phyloP scores from a whole-genome alignment of 2,888 invertebrate species.

The Chesias legatella region DNA sequence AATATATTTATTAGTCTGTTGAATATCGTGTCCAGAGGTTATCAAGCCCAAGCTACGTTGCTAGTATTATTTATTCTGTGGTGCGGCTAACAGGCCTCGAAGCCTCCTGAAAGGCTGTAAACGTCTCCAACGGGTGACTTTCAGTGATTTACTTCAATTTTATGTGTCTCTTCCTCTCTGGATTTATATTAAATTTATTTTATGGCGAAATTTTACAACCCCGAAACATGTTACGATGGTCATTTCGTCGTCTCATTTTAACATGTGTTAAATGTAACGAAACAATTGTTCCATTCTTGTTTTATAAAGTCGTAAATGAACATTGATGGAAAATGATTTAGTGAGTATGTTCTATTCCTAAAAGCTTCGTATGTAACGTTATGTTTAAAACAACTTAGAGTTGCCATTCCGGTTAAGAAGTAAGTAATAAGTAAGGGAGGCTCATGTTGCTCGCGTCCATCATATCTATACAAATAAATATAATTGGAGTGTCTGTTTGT shows the following conservation, averaged over 20 bases:
- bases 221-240: conserved; percentile 62
- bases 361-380: too few species aligned
- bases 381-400: too few species aligned
- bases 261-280: conserved; percentile 34
- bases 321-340: too few species aligned
- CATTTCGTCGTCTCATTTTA: conserved; percentile 46
- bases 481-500: too few species aligned
- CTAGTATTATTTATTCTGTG: conserved; percentile 13
- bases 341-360: too few species aligned
- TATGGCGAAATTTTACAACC: conserved; percentile 69
- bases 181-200: conserved; percentile 77
- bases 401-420: too few species aligned
- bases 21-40: conserved; percentile 1
- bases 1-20: too few species aligned
- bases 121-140: conserved; percentile 76
- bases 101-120: conserved; percentile 70
- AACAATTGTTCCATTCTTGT: conserved; percentile 23
- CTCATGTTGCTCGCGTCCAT: too few species aligned
- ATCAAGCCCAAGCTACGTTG: neutral
- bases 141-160: conserved; percentile 77
- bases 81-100: conserved; percentile 61
- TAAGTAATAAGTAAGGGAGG: too few species aligned
- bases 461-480: too few species aligned
- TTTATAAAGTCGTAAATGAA: neutral
- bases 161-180: conserved; percentile 72